A percentile compares a stretch with the other conserved stretches of the same genome.
phyloP scores from a whole-genome alignment of 2,797 vertebrate species.

The Vireo griseus region DNA sequence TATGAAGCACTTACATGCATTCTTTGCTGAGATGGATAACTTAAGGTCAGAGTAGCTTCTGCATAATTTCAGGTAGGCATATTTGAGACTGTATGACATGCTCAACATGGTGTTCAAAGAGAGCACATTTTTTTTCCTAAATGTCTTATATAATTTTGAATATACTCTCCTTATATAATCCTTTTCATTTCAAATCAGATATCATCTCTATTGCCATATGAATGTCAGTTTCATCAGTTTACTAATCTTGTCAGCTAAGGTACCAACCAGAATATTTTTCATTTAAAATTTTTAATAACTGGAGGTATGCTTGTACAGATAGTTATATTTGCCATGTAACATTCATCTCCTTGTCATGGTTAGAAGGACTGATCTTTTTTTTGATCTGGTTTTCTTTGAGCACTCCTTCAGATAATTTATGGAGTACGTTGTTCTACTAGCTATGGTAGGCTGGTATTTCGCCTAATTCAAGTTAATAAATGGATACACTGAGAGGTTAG shows the following conservation, averaged over 20 bases:
- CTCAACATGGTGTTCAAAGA: not conserved
- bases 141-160: not conserved
- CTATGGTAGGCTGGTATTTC: not conserved
- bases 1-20: not conserved
- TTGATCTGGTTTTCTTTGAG: not conserved
- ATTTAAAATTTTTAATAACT: not conserved
- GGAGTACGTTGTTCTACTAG: not conserved
- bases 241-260: not conserved
- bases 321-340: not conserved
- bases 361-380: not conserved
- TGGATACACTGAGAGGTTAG: not conserved
- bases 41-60: not conserved
- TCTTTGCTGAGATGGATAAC: not conserved
- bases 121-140: not conserved
- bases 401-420: not conserved
- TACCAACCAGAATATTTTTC: not conserved
- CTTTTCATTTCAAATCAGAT: not conserved
- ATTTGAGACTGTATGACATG: not conserved
- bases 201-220: not conserved
- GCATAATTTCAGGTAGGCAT: not conserved
- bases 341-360: not conserved
- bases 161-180: not conserved
- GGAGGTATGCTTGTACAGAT: not conserved
- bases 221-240: not conserved
- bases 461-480: not conserved